phyloP scores from a whole-genome alignment of 2,113 vertebrate species.

The Phyllostomus discolor region DNA sequence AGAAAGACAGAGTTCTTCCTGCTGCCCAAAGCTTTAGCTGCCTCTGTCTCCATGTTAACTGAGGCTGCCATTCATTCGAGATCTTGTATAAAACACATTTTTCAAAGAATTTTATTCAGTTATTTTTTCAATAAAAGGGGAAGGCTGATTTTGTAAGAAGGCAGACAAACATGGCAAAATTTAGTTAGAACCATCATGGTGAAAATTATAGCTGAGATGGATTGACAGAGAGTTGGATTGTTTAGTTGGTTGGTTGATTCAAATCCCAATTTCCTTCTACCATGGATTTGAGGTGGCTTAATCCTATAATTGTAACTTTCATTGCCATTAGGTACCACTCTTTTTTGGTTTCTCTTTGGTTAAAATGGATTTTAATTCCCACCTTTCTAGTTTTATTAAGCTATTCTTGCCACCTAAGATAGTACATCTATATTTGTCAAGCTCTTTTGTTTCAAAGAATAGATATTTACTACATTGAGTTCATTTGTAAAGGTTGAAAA shows the following conservation, averaged over 20 bases:
- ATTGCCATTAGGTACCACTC: not conserved
- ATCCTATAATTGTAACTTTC: not conserved
- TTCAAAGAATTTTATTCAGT: not conserved
- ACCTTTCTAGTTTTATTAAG: not conserved
- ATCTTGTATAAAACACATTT: not conserved
- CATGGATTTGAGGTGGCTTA: not conserved
- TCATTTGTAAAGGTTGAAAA: not conserved
- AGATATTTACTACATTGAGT: not conserved
- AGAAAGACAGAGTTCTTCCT: not conserved
- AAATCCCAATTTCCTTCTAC: not conserved
- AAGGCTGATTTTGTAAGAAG: not conserved
- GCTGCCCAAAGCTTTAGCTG: not conserved
- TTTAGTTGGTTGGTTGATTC: not conserved
- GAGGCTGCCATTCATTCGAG: not conserved
- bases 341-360: not conserved
- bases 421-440: not conserved
- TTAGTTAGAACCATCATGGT: not conserved
- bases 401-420: not conserved
- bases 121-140: not conserved
- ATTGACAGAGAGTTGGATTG: not conserved
- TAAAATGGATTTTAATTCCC: not conserved
- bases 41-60: not conserved
- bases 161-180: not conserved
- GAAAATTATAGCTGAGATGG: not conserved
- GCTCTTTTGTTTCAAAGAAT: not conserved